phyloP scores from a whole-genome alignment of 2,888 invertebrate genomes.

The Apeira syringaria region DNA sequence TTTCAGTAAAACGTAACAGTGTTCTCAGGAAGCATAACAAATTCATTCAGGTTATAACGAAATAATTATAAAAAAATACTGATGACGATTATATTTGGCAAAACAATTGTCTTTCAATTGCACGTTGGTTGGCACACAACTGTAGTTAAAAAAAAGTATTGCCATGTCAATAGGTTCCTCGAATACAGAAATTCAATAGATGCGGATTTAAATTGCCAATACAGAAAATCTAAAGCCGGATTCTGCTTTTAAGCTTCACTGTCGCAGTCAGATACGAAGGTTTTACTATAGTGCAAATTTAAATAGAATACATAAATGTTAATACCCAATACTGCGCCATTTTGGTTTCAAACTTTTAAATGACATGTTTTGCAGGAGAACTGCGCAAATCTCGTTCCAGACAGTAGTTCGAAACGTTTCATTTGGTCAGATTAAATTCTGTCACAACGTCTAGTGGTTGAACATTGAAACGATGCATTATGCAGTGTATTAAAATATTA shows the following conservation, averaged over 20 bases:
- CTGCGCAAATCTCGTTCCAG: constrained; percentile 1
- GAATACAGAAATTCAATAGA: too few relatives aligned
- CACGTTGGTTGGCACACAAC: too few relatives aligned
- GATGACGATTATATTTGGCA: too few relatives aligned
- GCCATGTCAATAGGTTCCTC: too few relatives aligned
- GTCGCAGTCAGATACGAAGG: neutral
- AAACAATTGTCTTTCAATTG: too few relatives aligned
- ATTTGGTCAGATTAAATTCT: constrained; percentile 48
- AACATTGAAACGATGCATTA: constrained; percentile 61
- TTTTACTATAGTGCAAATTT: too few relatives aligned
- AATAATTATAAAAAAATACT: too few relatives aligned
- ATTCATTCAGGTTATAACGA: too few relatives aligned
- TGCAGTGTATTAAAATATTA: constrained; percentile 71
- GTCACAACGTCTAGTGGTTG: constrained; percentile 47
- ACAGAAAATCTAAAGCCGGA: neutral
- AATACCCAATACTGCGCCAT: neutral
- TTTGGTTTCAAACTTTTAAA: constrained; percentile 3
- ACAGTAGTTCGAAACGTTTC: constrained; percentile 32
- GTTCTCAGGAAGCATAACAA: too few relatives aligned
- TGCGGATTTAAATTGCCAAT: too few relatives aligned
- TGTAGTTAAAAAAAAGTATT: too few relatives aligned
- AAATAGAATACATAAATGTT: neutral
- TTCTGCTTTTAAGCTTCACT: neutral
- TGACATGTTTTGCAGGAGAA: constrained; percentile 9
- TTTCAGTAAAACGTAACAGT: too few relatives aligned